Evolutionary conservation across 2,113 vertebrate species (phyloP).

Genomic region (Periophthalmus modestus): DNA sequence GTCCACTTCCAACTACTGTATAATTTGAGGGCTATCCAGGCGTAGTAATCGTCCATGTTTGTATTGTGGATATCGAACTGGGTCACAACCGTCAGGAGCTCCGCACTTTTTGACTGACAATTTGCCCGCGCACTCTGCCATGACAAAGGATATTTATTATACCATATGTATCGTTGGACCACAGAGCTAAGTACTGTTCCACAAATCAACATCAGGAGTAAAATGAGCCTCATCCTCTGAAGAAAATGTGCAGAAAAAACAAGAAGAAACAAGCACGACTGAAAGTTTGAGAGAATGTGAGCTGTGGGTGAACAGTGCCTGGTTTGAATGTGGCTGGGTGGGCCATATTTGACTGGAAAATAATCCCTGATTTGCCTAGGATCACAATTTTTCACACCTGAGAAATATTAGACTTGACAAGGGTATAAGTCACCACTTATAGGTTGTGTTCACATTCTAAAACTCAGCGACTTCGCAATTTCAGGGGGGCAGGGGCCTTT

Average conservation of each 20-base stretch:
- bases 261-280: neutral
- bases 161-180: neutral
- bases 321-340: neutral
- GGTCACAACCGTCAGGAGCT: neutral
- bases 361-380: neutral
- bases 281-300: neutral
- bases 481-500: too few relatives aligned
- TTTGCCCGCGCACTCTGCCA: neutral
- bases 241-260: neutral
- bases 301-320: neutral
- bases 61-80: neutral
- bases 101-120: neutral
- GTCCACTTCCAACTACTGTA: neutral
- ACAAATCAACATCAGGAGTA: neutral
- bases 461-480: too few relatives aligned
- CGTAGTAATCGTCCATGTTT: neutral
- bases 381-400: neutral
- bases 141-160: too few relatives aligned
- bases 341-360: neutral
- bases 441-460: too few relatives aligned
- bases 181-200: neutral
- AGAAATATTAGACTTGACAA: too few relatives aligned
- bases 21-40: neutral
- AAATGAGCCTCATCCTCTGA: neutral
- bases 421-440: too few relatives aligned